Conservation (phyloP, 2,113 vertebrate genomes). For the Spermophilus dauricus region DNA sequence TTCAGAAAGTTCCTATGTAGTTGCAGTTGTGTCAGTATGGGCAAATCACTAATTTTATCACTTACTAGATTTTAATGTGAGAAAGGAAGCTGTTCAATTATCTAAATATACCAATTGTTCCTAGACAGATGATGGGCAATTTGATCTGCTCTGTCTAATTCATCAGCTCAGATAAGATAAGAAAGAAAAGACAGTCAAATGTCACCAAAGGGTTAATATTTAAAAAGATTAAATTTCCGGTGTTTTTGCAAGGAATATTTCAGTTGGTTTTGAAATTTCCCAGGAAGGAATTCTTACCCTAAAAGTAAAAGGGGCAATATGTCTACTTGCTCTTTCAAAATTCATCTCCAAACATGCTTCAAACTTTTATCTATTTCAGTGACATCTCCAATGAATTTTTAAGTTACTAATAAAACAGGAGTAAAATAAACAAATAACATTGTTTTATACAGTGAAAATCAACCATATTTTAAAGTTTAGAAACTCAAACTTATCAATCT, state of each 20-base stretch:
- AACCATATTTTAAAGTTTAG: background rate
- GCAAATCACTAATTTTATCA: constrained; percentile 89
- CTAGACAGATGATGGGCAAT: constrained; percentile 92
- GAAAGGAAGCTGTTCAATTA: constrained; percentile 92
- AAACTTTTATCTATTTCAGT: constrained; percentile 54
- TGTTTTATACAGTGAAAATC: background rate
- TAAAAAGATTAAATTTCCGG: constrained; percentile 90
- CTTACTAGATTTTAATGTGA: constrained; percentile 91
- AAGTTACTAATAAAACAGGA: constrained; percentile 20
- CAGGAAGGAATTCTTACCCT: background rate
- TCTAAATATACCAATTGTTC: constrained; percentile 94
- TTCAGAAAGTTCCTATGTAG: constrained; percentile 77
- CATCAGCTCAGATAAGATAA: constrained; percentile 93
- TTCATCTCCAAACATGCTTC: constrained; percentile 30
- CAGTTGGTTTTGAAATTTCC: constrained; percentile 65
- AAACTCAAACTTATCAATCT: constrained; percentile 15
- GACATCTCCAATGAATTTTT: background rate
- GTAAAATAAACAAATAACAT: background rate
- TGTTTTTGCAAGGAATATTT: constrained; percentile 84
- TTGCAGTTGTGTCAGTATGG: constrained; percentile 83
- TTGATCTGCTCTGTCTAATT: constrained; percentile 93
- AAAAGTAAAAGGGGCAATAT: constrained; percentile 24
- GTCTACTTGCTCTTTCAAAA: constrained; percentile 42
- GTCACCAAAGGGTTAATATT: constrained; percentile 91
- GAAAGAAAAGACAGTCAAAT: constrained; percentile 87